phyloP scores from a whole-genome alignment of 2,888 invertebrate species.

The Drosophila flavopinicola region DNA sequence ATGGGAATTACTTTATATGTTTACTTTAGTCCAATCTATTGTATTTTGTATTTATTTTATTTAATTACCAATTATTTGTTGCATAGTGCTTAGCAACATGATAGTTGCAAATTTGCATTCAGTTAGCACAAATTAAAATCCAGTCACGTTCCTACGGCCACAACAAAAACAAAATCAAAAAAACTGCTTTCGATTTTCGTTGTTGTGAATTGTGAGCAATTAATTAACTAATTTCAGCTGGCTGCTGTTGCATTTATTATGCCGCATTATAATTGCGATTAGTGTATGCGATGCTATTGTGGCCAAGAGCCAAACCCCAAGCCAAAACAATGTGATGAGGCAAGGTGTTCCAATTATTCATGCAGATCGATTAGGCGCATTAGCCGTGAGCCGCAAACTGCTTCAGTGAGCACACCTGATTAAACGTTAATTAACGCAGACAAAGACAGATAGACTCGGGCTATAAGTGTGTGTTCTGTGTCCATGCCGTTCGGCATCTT shows the following conservation, averaged over 20 bases:
- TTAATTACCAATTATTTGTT: slow-evolving; percentile 3
- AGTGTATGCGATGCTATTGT: slow-evolving; percentile 31
- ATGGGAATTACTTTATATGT: no score
- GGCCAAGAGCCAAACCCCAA: slow-evolving; percentile 5
- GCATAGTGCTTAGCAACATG: slow-evolving; percentile 4
- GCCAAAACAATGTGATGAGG: neutral
- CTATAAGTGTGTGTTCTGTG: neutral
- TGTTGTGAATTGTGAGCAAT: slow-evolving; percentile 26
- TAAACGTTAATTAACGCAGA: slow-evolving; percentile 62
- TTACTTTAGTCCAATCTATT: neutral
- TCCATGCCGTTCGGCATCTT: neutral
- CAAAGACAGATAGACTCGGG: slow-evolving; percentile 10
- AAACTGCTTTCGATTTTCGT: slow-evolving; percentile 1
- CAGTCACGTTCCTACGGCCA: slow-evolving; percentile 53
- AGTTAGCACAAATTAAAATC: slow-evolving; percentile 16
- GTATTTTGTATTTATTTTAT: neutral
- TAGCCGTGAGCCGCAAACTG: slow-evolving; percentile 52
- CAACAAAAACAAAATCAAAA: neutral
- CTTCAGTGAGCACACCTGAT: slow-evolving; percentile 57
- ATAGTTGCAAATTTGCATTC: neutral
- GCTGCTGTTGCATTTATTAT: slow-evolving; percentile 45
- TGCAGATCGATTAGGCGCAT: slow-evolving; percentile 64
- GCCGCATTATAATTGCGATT: slow-evolving; percentile 42
- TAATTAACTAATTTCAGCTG: slow-evolving; percentile 63
- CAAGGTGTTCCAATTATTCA: slow-evolving; percentile 60